Percentiles rank a stretch among this genome's conserved stretches.
Evolutionary conservation across 2,888 invertebrate species (phyloP).

Genomic region (Hemistola chrysoprasaria): DNA sequence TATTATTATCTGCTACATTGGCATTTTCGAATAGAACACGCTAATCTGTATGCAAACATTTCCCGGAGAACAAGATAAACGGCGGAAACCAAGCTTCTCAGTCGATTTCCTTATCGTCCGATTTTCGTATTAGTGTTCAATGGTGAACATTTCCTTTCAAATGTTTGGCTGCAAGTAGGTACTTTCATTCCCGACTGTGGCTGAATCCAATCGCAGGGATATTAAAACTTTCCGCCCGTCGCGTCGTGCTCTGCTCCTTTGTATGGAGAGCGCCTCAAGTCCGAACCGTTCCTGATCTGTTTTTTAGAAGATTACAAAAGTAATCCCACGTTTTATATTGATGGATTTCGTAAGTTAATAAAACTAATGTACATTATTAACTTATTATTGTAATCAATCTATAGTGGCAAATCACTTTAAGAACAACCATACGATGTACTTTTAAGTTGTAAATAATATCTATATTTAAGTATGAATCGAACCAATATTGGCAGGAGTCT

Average conservation of each 20-base stretch:
- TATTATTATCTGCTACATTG: no score
- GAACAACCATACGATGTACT: background rate
- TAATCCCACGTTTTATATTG: conserved; percentile 44
- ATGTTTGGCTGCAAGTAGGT: conserved; percentile 21
- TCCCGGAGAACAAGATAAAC: conserved; percentile 30
- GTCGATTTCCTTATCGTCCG: conserved; percentile 60
- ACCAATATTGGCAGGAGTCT: conserved; percentile 14
- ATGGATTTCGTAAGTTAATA: no score
- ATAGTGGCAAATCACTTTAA: background rate
- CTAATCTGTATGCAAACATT: conserved; percentile 18
- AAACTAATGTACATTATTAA: no score
- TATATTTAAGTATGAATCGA: conserved; percentile 8
- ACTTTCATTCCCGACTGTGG: conserved; percentile 61
- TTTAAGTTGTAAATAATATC: conserved; percentile 1
- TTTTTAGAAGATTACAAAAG: conserved; percentile 51
- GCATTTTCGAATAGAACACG: background rate
- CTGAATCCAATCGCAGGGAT: conserved; percentile 77
- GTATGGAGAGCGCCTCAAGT: conserved; percentile 50
- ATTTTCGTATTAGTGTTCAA: conserved; percentile 68
- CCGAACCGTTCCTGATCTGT: conserved; percentile 43
- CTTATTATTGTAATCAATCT: no score
- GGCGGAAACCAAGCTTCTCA: conserved; percentile 41
- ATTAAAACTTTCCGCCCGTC: conserved; percentile 77
- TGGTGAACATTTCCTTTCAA: conserved; percentile 29
- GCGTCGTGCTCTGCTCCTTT: conserved; percentile 60